Percentiles rank a stretch among this genome's conserved stretches.
These are phyloP conservation scores for Phalanger gymnotis DNA, from an alignment of 2,797 vertebrate genomes.

Conservation along the genomic window DNA sequence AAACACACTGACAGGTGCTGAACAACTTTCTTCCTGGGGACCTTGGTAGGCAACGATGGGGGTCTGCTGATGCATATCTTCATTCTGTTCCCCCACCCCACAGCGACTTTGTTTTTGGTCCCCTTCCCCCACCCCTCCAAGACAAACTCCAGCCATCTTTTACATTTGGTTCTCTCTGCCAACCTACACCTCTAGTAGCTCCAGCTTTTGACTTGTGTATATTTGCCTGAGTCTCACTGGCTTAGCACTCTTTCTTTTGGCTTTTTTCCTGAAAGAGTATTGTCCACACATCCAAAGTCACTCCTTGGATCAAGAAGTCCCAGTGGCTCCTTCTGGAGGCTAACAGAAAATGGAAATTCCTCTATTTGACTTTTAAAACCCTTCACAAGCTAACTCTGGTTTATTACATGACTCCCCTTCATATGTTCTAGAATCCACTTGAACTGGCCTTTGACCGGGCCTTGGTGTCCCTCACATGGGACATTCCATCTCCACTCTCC, in stretches of 20 bases:
- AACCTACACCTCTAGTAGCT: no score
- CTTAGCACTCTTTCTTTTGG: neutral
- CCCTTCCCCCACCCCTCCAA: accelerated
- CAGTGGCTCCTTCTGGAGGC: neutral
- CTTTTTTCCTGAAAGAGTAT: neutral
- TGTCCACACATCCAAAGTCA: neutral
- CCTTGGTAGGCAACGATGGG: neutral
- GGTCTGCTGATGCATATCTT: neutral
- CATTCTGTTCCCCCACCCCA: no score
- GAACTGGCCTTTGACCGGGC: neutral
- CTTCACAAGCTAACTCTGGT: neutral
- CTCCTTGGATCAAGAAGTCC: neutral
- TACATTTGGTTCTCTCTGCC: neutral
- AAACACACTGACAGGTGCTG: neutral
- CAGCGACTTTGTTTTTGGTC: neutral
- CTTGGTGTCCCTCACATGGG: neutral
- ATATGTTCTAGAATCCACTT: neutral
- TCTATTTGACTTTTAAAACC: neutral
- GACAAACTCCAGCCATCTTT: neutral
- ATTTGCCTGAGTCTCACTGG: neutral
- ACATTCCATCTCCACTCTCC: neutral
- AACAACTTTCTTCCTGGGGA: neutral
- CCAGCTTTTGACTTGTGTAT: neutral
- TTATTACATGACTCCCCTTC: neutral
- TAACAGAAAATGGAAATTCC: neutral